phyloP scores from a whole-genome alignment of 2,888 invertebrate genomes.

The Synanthedon andrenaeformis region DNA sequence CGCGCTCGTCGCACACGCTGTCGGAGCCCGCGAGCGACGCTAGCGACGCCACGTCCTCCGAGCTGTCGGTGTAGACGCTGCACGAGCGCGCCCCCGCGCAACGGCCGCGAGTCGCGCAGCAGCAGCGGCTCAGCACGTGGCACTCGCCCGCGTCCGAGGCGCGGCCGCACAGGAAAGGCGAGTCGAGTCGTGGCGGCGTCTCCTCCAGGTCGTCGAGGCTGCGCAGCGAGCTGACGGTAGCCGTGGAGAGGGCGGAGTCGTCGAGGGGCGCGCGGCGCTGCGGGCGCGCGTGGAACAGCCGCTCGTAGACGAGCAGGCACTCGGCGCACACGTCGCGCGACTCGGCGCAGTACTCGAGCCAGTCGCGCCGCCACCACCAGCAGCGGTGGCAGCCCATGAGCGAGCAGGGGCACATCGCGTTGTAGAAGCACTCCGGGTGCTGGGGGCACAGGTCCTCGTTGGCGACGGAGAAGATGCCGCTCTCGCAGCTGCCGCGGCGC shows the following conservation, averaged over 20 bases:
- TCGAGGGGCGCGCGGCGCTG: constrained; percentile 34
- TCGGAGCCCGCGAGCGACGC: constrained; percentile 85
- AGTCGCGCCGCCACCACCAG: constrained; percentile 47
- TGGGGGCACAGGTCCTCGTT: constrained; percentile 77
- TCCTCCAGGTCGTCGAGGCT: constrained; percentile 71
- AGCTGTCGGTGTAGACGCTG: constrained; percentile 90
- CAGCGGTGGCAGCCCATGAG: constrained; percentile 56
- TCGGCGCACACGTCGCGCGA: constrained; percentile 25
- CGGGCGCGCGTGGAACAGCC: constrained; percentile 23
- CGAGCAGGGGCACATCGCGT: constrained; percentile 53
- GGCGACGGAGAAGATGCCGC: constrained; percentile 90
- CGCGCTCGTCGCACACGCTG: constrained; percentile 76
- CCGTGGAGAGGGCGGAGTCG: constrained; percentile 66
- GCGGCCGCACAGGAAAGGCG: constrained; percentile 36
- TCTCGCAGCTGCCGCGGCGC: constrained; percentile 87
- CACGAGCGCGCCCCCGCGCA: constrained; percentile 64
- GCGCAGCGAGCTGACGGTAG: constrained; percentile 68
- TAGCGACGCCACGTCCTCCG: constrained; percentile 86
- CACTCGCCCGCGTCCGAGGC: constrained; percentile 24
- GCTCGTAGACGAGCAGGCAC: constrained; percentile 40
- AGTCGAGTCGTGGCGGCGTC: constrained; percentile 12
- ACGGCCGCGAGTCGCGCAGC: constrained; percentile 40
- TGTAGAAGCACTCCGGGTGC: constrained; percentile 34
- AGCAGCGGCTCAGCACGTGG: constrained; percentile 45
- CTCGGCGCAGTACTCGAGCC: constrained; percentile 4